A percentile compares a stretch with the other conserved stretches of the same genome.
Evolutionary conservation across 1,140 invertebrate species (phyloP).

Genomic region (Belonocnema kinseyi): DNA sequence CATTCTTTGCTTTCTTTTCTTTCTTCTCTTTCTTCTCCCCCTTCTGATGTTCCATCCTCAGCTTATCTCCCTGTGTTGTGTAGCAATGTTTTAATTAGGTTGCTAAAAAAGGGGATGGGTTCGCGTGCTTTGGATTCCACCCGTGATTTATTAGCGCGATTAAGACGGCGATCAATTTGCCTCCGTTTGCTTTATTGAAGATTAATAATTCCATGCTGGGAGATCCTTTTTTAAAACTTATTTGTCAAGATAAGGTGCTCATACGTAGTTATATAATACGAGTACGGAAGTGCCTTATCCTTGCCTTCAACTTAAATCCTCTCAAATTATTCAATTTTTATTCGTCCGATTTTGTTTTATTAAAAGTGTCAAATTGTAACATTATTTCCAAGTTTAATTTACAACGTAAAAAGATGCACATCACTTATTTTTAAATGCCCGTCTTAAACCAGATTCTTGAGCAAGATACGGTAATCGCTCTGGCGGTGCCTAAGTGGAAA

Average conservation of each 20-base stretch:
- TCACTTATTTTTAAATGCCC: no score
- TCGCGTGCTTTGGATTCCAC: constrained; percentile 31
- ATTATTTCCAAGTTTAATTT: no score
- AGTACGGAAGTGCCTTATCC: constrained; percentile 17
- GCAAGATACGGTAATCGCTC: no score
- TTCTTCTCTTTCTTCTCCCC: constrained; percentile 14
- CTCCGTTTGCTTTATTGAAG: constrained; percentile 31
- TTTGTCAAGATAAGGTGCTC: constrained; percentile 24
- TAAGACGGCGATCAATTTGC: constrained; percentile 29
- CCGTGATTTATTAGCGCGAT: constrained; percentile 21
- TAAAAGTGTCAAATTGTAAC: no score
- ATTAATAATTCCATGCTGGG: constrained; percentile 29
- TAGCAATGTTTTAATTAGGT: constrained; percentile 50
- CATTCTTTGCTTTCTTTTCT: constrained; percentile 16
- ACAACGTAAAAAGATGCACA: no score
- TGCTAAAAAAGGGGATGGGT: constrained; percentile 31
- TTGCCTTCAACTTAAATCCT: background rate
- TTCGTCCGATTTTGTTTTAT: background rate
- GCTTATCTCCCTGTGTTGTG: constrained; percentile 32
- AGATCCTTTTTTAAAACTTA: constrained; percentile 1
- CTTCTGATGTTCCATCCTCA: background rate
- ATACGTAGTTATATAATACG: constrained; percentile 22
- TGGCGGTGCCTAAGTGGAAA: no score
- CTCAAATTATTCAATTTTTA: background rate
- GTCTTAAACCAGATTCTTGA: no score